Conservation (phyloP, 2,888 invertebrate species). For the Hyalella azteca region DNA sequence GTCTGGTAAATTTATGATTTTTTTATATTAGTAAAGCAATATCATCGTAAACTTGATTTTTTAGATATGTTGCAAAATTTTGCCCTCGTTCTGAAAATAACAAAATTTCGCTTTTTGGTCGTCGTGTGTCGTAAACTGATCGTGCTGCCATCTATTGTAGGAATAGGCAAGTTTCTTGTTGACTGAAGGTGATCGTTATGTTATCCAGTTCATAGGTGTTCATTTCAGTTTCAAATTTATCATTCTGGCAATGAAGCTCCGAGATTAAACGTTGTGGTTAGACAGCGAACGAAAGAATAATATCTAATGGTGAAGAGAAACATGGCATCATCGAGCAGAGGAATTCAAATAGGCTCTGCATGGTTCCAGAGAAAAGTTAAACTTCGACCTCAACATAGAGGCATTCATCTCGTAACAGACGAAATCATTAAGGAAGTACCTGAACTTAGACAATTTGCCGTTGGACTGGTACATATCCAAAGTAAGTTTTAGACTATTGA, state of each 20-base stretch:
- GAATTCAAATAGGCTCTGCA: conserved; percentile 93
- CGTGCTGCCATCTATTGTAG: neutral
- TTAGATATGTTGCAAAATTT: neutral
- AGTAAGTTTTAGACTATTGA: conserved; percentile 73
- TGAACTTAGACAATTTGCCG: conserved; percentile 90
- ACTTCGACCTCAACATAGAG: conserved; percentile 92
- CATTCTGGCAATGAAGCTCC: neutral
- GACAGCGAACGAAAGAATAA: neutral
- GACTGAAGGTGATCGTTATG: too few relatives aligned
- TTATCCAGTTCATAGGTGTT: too few relatives aligned
- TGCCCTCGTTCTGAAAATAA: neutral
- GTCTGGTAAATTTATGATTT: too few relatives aligned
- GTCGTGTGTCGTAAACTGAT: neutral
- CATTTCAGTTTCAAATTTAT: neutral
- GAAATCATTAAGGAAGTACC: conserved; percentile 94
- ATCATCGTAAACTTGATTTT: too few relatives aligned
- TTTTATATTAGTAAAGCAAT: too few relatives aligned
- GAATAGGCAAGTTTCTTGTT: neutral
- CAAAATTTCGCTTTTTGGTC: neutral
- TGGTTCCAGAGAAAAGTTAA: conserved; percentile 98
- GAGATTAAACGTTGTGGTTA: neutral
- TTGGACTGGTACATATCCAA: conserved; percentile 95
- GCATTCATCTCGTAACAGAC: conserved; percentile 95
- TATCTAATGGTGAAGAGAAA: conserved; percentile 60
- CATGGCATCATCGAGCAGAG: conserved; percentile 83